phyloP scores from a whole-genome alignment of 2,797 vertebrate genomes.

The Acanthurus leucopareius region DNA sequence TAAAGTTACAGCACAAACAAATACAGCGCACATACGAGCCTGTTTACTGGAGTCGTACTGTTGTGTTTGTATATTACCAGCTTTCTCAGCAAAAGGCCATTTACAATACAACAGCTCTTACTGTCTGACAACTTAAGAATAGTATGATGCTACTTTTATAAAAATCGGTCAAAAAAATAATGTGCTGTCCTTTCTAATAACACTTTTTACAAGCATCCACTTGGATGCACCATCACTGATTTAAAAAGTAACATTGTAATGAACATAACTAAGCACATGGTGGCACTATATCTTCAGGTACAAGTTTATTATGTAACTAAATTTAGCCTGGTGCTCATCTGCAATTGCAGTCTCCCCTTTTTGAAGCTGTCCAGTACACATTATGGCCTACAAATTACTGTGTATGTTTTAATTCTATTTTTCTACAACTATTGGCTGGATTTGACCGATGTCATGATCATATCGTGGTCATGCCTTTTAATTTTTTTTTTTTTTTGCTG shows the following conservation, averaged over 20 bases:
- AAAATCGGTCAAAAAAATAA: conserved; percentile 4
- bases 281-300: conserved; percentile 78
- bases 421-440: background rate
- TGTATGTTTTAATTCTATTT: background rate
- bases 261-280: conserved; percentile 64
- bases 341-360: conserved; percentile 14
- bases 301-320: conserved; percentile 41
- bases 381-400: background rate
- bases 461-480: background rate
- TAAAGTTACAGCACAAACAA: conserved; percentile 57
- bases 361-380: conserved; percentile 4
- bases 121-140: conserved; percentile 15
- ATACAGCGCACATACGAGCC: conserved; percentile 23
- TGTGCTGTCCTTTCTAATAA: conserved; percentile 40
- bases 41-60: background rate
- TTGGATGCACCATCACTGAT: conserved; percentile 17
- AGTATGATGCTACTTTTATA: conserved; percentile 27
- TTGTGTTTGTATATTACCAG: conserved; percentile 18
- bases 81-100: conserved; percentile 6
- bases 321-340: conserved; percentile 25
- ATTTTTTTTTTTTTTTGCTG: background rate
- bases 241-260: conserved; percentile 56
- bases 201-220: conserved; percentile 25
- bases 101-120: conserved; percentile 16
- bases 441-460: background rate